Conservation (phyloP, 1,140 invertebrate genomes). For the Drosophila burlai region DNA sequence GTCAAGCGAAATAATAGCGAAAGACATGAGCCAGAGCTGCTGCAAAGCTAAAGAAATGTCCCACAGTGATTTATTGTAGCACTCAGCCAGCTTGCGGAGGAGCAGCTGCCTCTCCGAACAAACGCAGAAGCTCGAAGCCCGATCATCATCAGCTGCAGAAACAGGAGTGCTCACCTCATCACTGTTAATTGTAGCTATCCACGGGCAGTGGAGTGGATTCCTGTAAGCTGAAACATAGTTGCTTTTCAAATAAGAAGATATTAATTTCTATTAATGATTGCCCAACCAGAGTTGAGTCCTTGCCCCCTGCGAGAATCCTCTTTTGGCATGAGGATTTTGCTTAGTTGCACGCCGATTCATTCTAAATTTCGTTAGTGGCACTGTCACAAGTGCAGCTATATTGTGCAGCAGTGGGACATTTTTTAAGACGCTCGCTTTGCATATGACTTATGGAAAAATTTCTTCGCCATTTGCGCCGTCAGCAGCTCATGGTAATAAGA, state of each 20-base stretch:
- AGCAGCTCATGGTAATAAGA: constrained; percentile 30
- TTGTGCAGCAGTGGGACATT: constrained; percentile 21
- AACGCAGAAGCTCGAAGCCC: constrained; percentile 38
- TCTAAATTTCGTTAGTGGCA: constrained; percentile 1
- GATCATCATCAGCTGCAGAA: constrained; percentile 35
- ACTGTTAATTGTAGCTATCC: constrained; percentile 14
- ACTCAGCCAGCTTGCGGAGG: constrained; percentile 53
- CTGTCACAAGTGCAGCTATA: constrained; percentile 17
- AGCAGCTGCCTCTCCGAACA: constrained; percentile 40
- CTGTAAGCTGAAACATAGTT: not conserved
- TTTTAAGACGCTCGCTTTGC: constrained; percentile 35
- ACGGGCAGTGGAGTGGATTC: not conserved
- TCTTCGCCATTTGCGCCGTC: constrained; percentile 33
- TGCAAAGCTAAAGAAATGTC: constrained; percentile 62
- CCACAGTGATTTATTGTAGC: constrained; percentile 77
- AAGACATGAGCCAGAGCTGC: constrained; percentile 59
- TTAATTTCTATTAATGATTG: not conserved
- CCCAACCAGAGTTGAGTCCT: not conserved
- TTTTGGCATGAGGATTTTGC: not conserved
- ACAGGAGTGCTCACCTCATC: constrained; percentile 15
- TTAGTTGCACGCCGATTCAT: constrained; percentile 11
- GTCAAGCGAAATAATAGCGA: constrained; percentile 77
- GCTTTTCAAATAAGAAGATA: not conserved
- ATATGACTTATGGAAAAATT: constrained; percentile 51
- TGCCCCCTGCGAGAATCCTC: not conserved